phyloP scores from a whole-genome alignment of 2,888 invertebrate species.

The Athalia circularis region DNA sequence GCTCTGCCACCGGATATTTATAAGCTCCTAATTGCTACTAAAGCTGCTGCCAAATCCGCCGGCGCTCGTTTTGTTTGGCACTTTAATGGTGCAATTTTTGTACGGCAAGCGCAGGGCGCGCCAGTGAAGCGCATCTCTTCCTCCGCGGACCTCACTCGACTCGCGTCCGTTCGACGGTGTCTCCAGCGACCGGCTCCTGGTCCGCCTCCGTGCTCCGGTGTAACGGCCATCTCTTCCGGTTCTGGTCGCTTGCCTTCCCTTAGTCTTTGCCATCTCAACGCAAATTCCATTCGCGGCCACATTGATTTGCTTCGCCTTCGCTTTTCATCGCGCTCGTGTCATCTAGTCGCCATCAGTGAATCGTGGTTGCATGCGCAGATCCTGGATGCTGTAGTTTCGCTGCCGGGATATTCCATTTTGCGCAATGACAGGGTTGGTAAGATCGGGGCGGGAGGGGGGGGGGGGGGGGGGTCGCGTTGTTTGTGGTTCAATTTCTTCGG shows the following conservation, averaged over 20 bases:
- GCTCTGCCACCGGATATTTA: background rate
- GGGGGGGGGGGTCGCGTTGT: background rate
- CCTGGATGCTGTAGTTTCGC: background rate
- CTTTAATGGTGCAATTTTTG: background rate
- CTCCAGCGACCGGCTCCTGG: background rate
- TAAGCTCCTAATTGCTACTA: conserved; percentile 6
- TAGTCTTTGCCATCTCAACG: background rate
- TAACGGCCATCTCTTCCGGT: background rate
- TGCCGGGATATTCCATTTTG: background rate
- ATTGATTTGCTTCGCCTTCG: conserved; percentile 8
- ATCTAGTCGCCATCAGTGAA: background rate
- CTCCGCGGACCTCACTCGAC: background rate
- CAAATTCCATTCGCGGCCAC: conserved; percentile 13
- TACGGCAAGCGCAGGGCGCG: background rate
- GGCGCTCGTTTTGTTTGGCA: conserved; percentile 16
- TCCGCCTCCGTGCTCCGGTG: background rate
- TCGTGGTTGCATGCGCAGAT: conserved; percentile 6
- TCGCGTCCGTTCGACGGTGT: background rate
- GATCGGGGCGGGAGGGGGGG: too few relatives aligned
- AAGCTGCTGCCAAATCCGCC: background rate
- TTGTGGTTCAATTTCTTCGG: background rate
- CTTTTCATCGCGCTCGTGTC: background rate
- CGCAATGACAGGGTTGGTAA: background rate
- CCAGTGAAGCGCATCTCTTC: background rate
- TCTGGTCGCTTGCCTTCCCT: background rate